Percentiles rank a stretch among this genome's conserved stretches.
Evolutionary conservation across 1,140 invertebrate species (phyloP).

Genomic region (Metaphire vulgaris): DNA sequence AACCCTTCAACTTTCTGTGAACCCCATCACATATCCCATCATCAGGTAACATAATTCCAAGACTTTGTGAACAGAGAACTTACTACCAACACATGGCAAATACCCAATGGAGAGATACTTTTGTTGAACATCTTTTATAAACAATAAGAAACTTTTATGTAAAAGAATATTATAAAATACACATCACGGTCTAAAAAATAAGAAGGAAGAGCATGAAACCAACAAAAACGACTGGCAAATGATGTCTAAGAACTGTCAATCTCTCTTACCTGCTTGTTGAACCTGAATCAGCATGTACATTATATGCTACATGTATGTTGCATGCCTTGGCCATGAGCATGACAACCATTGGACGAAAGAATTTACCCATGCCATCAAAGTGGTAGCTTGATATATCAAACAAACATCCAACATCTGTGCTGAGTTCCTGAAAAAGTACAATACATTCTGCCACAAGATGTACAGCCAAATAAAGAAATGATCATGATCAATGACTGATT

Average conservation of each 20-base stretch:
- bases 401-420: slow-evolving; percentile 71
- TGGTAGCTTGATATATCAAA: slow-evolving; percentile 86
- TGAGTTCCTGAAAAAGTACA: slow-evolving; percentile 61
- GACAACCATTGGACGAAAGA: slow-evolving; percentile 82
- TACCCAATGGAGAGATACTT: too few species aligned
- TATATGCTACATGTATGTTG: slow-evolving; percentile 35
- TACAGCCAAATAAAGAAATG: background rate
- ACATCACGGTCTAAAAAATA: background rate
- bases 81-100: too few species aligned
- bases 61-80: too few species aligned
- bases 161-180: background rate
- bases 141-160: too few species aligned
- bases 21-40: too few species aligned
- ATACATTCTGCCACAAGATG: background rate
- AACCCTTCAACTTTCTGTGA: too few species aligned
- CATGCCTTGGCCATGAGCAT: slow-evolving; percentile 69
- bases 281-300: too few species aligned
- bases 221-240: too few species aligned
- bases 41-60: too few species aligned
- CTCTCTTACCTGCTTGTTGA: too few species aligned
- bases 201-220: background rate
- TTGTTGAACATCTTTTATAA: too few species aligned
- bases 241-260: too few species aligned
- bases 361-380: slow-evolving; percentile 93
- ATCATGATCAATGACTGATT: background rate